Base-by-base conservation (phyloP, 1,140 invertebrate species). In the Fopius arisanus region DNA sequence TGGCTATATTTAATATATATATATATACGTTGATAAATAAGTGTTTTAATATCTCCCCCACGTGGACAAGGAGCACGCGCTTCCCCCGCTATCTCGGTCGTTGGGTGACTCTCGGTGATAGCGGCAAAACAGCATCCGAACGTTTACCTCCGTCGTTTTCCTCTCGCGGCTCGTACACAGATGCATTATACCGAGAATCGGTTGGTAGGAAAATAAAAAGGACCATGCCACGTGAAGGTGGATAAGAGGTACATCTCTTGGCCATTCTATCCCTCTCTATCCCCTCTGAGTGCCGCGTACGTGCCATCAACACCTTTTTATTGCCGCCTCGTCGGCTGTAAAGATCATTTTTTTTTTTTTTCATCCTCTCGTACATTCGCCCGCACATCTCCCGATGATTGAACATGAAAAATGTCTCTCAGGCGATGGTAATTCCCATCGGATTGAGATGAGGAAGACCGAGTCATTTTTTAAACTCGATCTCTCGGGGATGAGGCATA, bases 281-380 rank as follows among this genome's bases (percentile, higher is more conserved):
- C 54, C 54, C 43, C 19, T 5, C 40, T 10, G 23, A 48, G 41
- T 54, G 43, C 62, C 41, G 23, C 29, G 33, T 66, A 37, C 65
- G 40, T 59, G 28, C 74, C 74, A 75, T 75, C 74, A 69, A 75
- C 74, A 75, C 74, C 74, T 75, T 72, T 72, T 69, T 75, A 75
- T 69, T 72, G 70, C 31, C 37, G 23, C 65, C 19, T 41, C 48
- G 31, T 43, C 40, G 70, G 74, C 59, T 75, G 74, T 75, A 75
- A 75, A 75, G 31, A 43, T 31, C 4, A 28, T 54, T 72, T 75
- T 75, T 72, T 75, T 66, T 59, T 51, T 70, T 16, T 66, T 48
- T 48, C 33, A 19, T 74, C 62, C 40, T 16, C 33, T 37, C 33
- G 7, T 7, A 26, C 43, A 59, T 69, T 59, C 68, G 21, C 41